These are phyloP conservation scores for Lycocerus yunnanus DNA, from an alignment of 2,888 invertebrate genomes.

Conservation along the genomic window DNA sequence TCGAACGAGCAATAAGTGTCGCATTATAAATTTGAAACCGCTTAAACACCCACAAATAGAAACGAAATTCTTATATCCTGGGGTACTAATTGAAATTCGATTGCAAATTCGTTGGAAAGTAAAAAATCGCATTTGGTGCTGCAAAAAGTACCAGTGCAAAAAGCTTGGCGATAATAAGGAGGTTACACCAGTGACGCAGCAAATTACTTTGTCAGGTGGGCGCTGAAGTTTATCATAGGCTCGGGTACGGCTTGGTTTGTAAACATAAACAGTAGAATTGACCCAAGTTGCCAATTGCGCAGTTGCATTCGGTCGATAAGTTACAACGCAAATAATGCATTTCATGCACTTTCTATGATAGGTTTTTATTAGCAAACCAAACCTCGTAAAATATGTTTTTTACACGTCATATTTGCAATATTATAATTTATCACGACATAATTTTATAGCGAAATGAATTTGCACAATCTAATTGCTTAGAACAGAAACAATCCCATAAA, in stretches of 20 bases:
- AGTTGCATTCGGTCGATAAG: slow-evolving; percentile 33
- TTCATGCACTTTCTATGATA: slow-evolving; percentile 6
- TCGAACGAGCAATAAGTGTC: slow-evolving; percentile 13
- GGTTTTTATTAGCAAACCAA: slow-evolving; percentile 1
- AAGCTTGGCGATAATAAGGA: neutral
- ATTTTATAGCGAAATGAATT: neutral
- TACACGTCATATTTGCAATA: neutral
- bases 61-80: slow-evolving; percentile 13
- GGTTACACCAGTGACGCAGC: slow-evolving; percentile 7
- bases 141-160: too few species aligned
- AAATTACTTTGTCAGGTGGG: slow-evolving; percentile 14
- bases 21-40: slow-evolving; percentile 10
- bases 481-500: neutral
- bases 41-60: slow-evolving; percentile 22
- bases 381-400: neutral
- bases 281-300: slow-evolving; percentile 29
- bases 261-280: slow-evolving; percentile 26
- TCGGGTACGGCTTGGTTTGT: slow-evolving; percentile 21
- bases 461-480: neutral
- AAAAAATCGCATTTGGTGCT: neutral
- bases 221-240: slow-evolving; percentile 12
- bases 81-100: neutral
- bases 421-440: neutral
- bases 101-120: neutral
- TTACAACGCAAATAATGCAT: slow-evolving; percentile 19